Evolutionary conservation across 2,888 invertebrate species (phyloP).

Genomic region (Ophioninae sp.): DNA sequence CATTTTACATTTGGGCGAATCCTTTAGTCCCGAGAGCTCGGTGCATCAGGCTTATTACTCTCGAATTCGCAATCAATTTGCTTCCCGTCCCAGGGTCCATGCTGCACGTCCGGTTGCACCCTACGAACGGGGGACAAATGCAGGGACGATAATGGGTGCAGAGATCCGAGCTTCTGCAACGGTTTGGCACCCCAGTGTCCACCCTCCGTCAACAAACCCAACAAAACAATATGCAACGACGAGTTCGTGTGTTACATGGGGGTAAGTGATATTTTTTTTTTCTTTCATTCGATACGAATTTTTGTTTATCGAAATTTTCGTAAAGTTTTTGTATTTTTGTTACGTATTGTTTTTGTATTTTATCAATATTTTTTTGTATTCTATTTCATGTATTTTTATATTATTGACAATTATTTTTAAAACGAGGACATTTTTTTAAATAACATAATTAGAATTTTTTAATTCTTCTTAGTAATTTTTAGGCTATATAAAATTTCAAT

Average conservation of each 20-base stretch:
- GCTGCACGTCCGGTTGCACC: constrained; percentile 92
- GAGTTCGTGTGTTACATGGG: constrained; percentile 98
- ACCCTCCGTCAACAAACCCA: constrained; percentile 92
- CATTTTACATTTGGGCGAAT: constrained; percentile 23
- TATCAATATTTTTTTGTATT: no score
- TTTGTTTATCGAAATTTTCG: not conserved
- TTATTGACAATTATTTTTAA: no score
- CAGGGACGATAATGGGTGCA: constrained; percentile 94
- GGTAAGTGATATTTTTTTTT: constrained; percentile 82
- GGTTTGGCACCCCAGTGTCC: constrained; percentile 94
- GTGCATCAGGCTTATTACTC: constrained; percentile 56
- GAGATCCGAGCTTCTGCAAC: constrained; percentile 94
- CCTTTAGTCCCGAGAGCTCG: constrained; percentile 44
- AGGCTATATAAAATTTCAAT: no score
- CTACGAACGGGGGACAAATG: constrained; percentile 93
- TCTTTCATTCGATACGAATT: not conserved
- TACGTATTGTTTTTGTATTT: no score
- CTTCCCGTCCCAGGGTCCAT: constrained; percentile 88
- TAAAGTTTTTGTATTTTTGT: not conserved
- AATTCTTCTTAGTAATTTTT: no score
- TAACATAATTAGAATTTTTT: no score
- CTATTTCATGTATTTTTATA: no score
- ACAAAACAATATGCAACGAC: constrained; percentile 96
- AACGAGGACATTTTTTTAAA: no score
- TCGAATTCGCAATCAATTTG: constrained; percentile 48